These are phyloP conservation scores for Chunga burmeisteri DNA, from an alignment of 2,113 vertebrate species.

Conservation along the genomic window DNA sequence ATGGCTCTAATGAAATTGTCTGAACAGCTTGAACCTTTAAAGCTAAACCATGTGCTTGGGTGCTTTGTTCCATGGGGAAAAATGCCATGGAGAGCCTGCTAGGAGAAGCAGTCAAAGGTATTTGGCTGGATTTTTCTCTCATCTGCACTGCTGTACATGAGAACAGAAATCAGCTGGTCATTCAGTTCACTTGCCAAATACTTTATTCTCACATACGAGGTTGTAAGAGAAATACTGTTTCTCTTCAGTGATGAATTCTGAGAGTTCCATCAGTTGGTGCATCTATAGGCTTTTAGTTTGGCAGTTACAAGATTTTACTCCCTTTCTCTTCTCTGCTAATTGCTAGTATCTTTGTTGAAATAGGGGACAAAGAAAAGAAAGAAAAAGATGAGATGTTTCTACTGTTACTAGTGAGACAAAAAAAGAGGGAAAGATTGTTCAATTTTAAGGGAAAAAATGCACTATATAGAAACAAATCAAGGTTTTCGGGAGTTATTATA, in stretches of 20 bases:
- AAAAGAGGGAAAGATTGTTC: neutral
- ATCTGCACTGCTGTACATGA: neutral
- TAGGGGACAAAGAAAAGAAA: neutral
- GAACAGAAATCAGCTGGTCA: neutral
- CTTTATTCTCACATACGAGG: neutral
- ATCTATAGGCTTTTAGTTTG: neutral
- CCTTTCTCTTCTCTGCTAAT: neutral
- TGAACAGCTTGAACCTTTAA: neutral
- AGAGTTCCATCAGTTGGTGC: neutral
- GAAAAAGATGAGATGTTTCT: neutral
- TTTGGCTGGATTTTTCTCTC: neutral
- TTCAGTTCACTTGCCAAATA: neutral
- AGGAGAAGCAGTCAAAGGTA: neutral
- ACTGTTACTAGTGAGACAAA: neutral
- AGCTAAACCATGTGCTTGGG: neutral
- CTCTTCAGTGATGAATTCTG: neutral
- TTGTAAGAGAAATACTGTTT: neutral
- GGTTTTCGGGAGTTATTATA: neutral
- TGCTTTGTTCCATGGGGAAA: neutral
- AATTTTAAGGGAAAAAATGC: neutral
- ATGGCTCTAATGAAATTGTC: neutral
- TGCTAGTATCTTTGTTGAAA: neutral
- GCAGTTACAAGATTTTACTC: neutral
- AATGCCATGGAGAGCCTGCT: neutral
- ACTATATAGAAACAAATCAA: neutral